phyloP scores from a whole-genome alignment of 1,140 invertebrate species.

The Aphelinus atriplicis region DNA sequence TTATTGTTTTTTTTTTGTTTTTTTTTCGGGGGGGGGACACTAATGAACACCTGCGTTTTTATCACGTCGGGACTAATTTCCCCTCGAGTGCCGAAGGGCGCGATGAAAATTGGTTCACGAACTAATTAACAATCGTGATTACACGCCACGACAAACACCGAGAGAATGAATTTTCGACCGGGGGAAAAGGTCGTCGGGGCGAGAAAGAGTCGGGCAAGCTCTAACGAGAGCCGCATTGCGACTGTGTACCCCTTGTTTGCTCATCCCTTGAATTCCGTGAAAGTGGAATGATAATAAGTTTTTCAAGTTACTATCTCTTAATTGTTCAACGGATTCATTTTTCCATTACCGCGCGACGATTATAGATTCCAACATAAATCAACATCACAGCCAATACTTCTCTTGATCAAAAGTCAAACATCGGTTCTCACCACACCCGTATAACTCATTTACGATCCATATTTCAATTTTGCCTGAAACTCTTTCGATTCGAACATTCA shows the following conservation, averaged over 20 bases:
- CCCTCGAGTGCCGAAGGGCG: conserved; percentile 13
- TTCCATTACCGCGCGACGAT: too few species aligned
- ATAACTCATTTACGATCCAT: too few species aligned
- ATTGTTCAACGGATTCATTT: too few species aligned
- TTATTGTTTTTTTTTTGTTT: background rate
- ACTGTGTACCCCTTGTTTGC: background rate
- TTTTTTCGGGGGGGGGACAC: background rate
- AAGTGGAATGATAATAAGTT: too few species aligned
- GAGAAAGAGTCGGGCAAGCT: background rate
- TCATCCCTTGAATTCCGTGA: too few species aligned
- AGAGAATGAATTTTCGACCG: background rate
- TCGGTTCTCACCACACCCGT: too few species aligned
- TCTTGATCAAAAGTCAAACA: too few species aligned
- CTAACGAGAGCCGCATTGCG: background rate
- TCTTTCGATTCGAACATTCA: too few species aligned
- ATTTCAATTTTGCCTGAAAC: too few species aligned
- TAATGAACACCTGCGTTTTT: background rate
- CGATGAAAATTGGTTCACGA: conserved; percentile 2
- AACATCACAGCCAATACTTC: too few species aligned
- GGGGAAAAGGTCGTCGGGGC: background rate
- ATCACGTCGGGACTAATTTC: background rate
- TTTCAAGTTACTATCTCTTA: too few species aligned
- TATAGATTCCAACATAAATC: too few species aligned
- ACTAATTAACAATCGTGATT: conserved; percentile 27
- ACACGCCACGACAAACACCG: conserved; percentile 2